Percentiles rank a stretch among this genome's conserved stretches.
Conservation (phyloP, 2,113 vertebrate genomes). For the Oxygymnocypris stewartii region DNA sequence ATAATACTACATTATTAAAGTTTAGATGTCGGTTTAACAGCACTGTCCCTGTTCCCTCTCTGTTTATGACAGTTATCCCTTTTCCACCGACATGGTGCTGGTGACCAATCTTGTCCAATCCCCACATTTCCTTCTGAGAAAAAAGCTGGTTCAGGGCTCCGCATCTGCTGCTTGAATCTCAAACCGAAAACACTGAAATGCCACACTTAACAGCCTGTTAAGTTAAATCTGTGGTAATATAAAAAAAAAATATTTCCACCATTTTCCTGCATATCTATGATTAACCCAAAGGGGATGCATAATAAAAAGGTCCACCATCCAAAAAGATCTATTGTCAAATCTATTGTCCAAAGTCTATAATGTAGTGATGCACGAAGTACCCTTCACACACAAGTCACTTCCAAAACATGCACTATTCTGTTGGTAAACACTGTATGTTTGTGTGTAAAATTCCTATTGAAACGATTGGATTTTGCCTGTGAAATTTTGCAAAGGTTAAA, state of each 20-base stretch:
- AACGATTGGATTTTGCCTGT: not conserved
- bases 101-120: not conserved
- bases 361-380: too few relatives aligned
- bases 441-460: not conserved
- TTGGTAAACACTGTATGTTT: not conserved
- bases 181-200: not conserved
- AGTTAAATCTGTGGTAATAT: not conserved
- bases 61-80: slow-evolving; percentile 34
- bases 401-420: not conserved
- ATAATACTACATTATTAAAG: slow-evolving; percentile 63
- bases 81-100: not conserved
- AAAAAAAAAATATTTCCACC: not conserved
- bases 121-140: not conserved
- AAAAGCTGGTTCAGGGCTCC: not conserved
- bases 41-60: slow-evolving; percentile 42
- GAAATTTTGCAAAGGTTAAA: not conserved
- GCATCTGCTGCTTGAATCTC: not conserved
- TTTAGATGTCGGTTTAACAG: slow-evolving; percentile 61
- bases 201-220: not conserved
- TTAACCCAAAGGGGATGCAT: not conserved
- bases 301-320: too few relatives aligned
- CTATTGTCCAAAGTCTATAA: too few relatives aligned
- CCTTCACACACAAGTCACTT: not conserved
- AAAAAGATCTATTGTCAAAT: too few relatives aligned
- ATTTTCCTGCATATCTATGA: not conserved